Percentiles rank a stretch among this genome's conserved stretches.
phyloP scores from a whole-genome alignment of 2,113 vertebrate species.

The Strigops habroptila region DNA sequence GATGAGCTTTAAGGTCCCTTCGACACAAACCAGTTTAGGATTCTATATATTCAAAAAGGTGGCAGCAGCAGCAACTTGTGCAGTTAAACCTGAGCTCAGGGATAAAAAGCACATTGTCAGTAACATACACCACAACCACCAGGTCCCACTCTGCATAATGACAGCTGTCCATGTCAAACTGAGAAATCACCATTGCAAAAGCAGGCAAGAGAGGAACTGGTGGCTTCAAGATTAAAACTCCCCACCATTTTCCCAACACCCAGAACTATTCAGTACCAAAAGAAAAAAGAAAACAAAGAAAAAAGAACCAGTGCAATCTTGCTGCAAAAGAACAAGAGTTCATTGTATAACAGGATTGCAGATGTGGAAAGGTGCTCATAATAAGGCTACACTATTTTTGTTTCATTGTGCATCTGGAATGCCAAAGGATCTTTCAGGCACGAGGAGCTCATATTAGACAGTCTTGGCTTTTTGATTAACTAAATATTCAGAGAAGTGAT shows the following conservation, averaged over 20 bases:
- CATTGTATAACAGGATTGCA: slow-evolving; percentile 79
- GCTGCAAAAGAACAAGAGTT: slow-evolving; percentile 84
- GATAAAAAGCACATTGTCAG: neutral
- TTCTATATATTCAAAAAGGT: neutral
- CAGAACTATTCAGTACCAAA: neutral
- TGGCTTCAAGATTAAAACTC: neutral
- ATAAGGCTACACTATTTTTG: slow-evolving; percentile 74
- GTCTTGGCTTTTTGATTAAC: slow-evolving; percentile 72
- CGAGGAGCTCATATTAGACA: slow-evolving; percentile 68
- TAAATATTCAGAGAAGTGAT: slow-evolving; percentile 69
- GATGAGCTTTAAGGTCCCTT: neutral
- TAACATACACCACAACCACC: neutral
- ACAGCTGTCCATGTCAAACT: neutral
- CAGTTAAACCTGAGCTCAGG: neutral
- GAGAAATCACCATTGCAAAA: neutral
- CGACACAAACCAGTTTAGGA: neutral
- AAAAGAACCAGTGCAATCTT: slow-evolving; percentile 70
- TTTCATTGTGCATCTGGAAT: slow-evolving; percentile 76
- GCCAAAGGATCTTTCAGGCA: slow-evolving; percentile 66
- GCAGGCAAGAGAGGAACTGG: neutral
- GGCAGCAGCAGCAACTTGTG: neutral
- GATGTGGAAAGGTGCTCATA: slow-evolving; percentile 81
- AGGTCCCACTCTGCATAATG: neutral
- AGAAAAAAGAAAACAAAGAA: slow-evolving; percentile 74
- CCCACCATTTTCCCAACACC: neutral